Conservation (phyloP, 2,888 invertebrate genomes). For the Mellilla xanthometata region DNA sequence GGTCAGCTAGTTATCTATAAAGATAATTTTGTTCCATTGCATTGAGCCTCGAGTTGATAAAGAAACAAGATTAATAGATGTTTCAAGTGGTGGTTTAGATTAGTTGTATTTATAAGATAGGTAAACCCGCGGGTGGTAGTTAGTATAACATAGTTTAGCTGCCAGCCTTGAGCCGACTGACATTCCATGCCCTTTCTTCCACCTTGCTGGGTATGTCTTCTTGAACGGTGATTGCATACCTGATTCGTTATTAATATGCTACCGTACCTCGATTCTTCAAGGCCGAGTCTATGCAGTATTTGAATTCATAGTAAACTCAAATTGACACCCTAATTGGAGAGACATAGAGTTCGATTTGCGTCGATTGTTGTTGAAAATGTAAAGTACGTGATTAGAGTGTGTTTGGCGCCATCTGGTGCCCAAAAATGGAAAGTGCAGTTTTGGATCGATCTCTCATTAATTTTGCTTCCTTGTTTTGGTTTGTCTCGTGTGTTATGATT, state of each 20-base stretch:
- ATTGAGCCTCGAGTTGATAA: too few species aligned
- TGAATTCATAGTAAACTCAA: slow-evolving; percentile 5
- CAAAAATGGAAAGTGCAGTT: slow-evolving; percentile 52
- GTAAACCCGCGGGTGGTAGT: neutral
- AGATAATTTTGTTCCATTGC: too few species aligned
- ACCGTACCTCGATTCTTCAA: slow-evolving; percentile 59
- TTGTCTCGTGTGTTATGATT: neutral
- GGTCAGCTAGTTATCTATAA: too few species aligned
- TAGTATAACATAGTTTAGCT: slow-evolving; percentile 16
- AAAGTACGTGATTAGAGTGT: slow-evolving; percentile 55
- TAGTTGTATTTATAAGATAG: too few species aligned
- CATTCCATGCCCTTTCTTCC: slow-evolving; percentile 80
- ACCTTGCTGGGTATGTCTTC: slow-evolving; percentile 75
- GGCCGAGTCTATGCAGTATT: slow-evolving; percentile 61
- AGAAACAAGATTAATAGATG: too few species aligned
- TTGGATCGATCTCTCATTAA: slow-evolving; percentile 24
- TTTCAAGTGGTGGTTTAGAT: too few species aligned
- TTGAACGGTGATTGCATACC: slow-evolving; percentile 74
- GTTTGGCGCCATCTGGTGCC: slow-evolving; percentile 56
- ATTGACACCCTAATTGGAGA: slow-evolving; percentile 22
- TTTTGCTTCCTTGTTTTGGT: slow-evolving; percentile 19
- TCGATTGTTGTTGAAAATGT: neutral
- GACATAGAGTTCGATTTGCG: slow-evolving; percentile 17
- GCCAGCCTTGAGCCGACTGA: slow-evolving; percentile 65
- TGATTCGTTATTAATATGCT: slow-evolving; percentile 76